These are phyloP conservation scores for Sebastes taczanowskii DNA, from an alignment of 2,797 vertebrate species.

Conservation along the genomic window DNA sequence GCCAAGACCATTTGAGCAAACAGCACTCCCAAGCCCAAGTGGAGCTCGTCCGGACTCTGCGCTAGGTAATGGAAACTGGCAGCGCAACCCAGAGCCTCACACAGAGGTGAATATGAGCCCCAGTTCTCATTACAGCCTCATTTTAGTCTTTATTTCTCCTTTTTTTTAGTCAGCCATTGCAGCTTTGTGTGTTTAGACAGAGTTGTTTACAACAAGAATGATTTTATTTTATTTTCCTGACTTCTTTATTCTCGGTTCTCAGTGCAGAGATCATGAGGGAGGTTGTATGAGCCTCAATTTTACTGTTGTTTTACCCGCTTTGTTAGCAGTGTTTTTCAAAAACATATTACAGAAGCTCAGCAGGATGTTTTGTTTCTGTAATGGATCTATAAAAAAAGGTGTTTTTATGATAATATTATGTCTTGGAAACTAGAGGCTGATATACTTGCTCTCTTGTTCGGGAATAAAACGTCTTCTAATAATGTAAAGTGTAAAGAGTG, in stretches of 20 bases:
- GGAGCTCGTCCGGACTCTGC: slow-evolving; percentile 51
- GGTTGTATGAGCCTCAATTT: not conserved
- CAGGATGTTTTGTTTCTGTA: not conserved
- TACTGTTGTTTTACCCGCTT: not conserved
- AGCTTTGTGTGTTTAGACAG: slow-evolving; percentile 3
- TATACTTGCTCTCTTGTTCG: not conserved
- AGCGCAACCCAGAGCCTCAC: slow-evolving; percentile 54
- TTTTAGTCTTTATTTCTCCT: slow-evolving; percentile 31
- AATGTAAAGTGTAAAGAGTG: not conserved
- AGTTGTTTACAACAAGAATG: not conserved
- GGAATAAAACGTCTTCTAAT: not conserved
- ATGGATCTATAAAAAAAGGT: slow-evolving; percentile 4
- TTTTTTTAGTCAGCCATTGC: slow-evolving; percentile 5
- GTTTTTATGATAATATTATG: not conserved
- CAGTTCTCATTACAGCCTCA: slow-evolving; percentile 44
- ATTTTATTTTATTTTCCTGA: not conserved
- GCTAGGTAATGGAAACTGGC: slow-evolving; percentile 74
- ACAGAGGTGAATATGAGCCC: slow-evolving; percentile 51
- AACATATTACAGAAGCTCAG: not conserved
- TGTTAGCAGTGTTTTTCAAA: not conserved
- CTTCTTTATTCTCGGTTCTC: not conserved
- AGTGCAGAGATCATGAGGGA: not conserved
- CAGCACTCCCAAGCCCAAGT: slow-evolving; percentile 38
- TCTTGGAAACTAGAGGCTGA: not conserved
- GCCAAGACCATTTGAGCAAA: slow-evolving; percentile 61